Conservation (phyloP, 2,888 invertebrate genomes). For the Tipula helvola region DNA sequence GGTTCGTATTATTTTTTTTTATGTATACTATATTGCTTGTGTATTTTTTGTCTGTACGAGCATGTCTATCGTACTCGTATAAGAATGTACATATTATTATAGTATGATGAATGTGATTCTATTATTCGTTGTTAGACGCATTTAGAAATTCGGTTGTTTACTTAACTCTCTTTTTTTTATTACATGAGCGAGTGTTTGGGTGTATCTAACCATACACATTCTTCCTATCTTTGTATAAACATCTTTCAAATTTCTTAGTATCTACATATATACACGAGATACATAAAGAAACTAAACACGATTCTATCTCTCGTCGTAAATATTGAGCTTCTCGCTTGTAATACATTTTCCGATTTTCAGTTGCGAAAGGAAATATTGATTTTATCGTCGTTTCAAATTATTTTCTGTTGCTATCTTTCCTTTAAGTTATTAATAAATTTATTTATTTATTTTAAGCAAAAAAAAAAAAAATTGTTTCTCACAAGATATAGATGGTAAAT, state of each 20-base stretch:
- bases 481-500: background rate
- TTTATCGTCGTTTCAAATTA: background rate
- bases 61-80: background rate
- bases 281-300: background rate
- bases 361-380: background rate
- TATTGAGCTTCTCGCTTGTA: background rate
- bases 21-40: background rate
- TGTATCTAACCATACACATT: background rate
- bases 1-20: conserved; percentile 32
- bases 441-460: background rate
- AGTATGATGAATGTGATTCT: background rate
- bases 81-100: background rate
- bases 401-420: background rate
- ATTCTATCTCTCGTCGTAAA: background rate
- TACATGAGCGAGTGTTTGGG: background rate
- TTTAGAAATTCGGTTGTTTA: background rate
- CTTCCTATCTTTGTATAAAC: background rate
- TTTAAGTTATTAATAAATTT: background rate
- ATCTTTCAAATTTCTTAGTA: background rate
- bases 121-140: background rate
- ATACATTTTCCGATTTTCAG: background rate
- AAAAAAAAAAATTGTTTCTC: background rate
- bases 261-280: background rate
- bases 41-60: background rate
- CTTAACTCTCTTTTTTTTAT: background rate